These are phyloP conservation scores for Temnopleurus reevesii DNA, from an alignment of 53 echinoderm and acorn worm species.

Conservation along the genomic window DNA sequence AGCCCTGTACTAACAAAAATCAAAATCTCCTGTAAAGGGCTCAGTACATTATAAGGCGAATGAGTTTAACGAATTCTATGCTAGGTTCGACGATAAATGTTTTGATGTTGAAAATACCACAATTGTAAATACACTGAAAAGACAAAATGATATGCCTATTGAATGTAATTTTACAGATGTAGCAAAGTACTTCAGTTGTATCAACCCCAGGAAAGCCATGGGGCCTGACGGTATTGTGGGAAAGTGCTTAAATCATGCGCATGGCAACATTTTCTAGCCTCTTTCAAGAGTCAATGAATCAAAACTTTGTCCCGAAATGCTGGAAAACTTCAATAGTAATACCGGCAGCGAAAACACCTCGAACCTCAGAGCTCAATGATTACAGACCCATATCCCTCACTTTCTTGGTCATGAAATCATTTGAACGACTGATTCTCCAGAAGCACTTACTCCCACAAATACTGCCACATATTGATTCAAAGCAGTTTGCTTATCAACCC, in stretches of 20 bases:
- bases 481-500: conserved; percentile 44
- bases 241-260: conserved; percentile 15
- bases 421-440: conserved; percentile 2
- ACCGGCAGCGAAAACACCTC: conserved; percentile 8
- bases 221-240: conserved; percentile 14
- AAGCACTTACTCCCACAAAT: neutral
- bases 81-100: too few species aligned
- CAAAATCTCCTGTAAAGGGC: too few species aligned
- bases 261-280: neutral
- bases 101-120: neutral
- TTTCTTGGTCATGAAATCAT: neutral
- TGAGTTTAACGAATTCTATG: too few species aligned
- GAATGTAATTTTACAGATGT: neutral
- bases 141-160: neutral
- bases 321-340: neutral
- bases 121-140: neutral
- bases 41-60: too few species aligned
- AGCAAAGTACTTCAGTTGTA: neutral
- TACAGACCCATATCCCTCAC: neutral
- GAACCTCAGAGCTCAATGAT: conserved; percentile 1
- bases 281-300: neutral
- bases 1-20: too few species aligned
- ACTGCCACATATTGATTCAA: conserved; percentile 6
- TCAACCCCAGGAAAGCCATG: conserved; percentile 24
- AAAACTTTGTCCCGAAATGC: too few species aligned